phyloP scores from a whole-genome alignment of 2,113 vertebrate genomes.

The Anguilla rostrata region DNA sequence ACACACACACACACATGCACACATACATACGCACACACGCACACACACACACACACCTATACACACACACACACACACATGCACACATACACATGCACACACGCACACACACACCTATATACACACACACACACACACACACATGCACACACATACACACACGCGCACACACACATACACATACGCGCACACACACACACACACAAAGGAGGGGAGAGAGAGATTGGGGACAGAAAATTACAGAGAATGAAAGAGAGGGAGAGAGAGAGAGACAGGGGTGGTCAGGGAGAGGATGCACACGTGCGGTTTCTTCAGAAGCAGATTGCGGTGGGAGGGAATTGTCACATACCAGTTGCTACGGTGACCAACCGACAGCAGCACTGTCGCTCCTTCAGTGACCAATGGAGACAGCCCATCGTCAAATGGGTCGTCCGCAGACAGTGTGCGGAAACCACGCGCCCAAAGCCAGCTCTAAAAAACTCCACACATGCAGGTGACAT shows the following conservation, averaged over 20 bases:
- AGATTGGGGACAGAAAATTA: background rate
- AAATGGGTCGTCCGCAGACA: background rate
- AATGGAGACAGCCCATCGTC: conserved; percentile 15
- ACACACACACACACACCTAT: too few species aligned
- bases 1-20: too few species aligned
- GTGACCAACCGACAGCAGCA: conserved; percentile 54
- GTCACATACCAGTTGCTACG: conserved; percentile 55
- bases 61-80: too few species aligned
- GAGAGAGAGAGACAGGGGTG: background rate
- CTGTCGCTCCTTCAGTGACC: conserved; percentile 47
- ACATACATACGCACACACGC: too few species aligned
- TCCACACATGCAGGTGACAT: too few species aligned
- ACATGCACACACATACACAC: too few species aligned
- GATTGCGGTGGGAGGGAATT: conserved; percentile 64
- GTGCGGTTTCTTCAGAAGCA: conserved; percentile 53
- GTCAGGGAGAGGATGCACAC: conserved; percentile 20
- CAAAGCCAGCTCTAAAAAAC: background rate
- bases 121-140: too few species aligned
- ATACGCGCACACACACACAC: too few species aligned
- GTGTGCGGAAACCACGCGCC: background rate
- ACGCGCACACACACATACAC: too few species aligned
- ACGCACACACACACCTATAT: too few species aligned
- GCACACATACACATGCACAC: too few species aligned
- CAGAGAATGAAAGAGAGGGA: too few species aligned
- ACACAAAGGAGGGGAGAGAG: background rate